phyloP scores from a whole-genome alignment of 2,888 invertebrate genomes.

The Hydroisotoma schaefferi region DNA sequence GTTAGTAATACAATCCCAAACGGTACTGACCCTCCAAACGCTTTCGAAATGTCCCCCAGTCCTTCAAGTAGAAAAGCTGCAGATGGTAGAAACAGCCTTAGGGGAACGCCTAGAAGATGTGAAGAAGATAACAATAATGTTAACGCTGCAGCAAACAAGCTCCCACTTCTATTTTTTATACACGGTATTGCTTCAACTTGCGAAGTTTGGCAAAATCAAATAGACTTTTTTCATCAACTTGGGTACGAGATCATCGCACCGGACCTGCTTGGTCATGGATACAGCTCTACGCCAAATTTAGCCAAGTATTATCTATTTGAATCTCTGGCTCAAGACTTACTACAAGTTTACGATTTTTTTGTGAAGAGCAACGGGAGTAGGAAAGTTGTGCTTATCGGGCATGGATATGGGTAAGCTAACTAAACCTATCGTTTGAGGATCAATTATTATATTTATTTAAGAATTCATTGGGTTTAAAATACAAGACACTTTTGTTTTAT shows the following conservation, averaged over 20 bases:
- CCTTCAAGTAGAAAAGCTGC: too few species aligned
- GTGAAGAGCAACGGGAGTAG: constrained; percentile 56
- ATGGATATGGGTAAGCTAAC: constrained; percentile 63
- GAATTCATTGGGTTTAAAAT: background rate
- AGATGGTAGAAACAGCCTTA: too few species aligned
- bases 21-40: too few species aligned
- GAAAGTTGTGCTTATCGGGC: constrained; percentile 61
- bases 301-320: constrained; percentile 60
- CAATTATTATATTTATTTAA: background rate
- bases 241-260: constrained; percentile 65
- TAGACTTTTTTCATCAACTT: constrained; percentile 58
- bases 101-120: too few species aligned
- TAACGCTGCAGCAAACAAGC: too few species aligned
- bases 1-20: too few species aligned
- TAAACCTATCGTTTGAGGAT: background rate
- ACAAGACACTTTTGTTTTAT: constrained; percentile 12
- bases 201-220: constrained; percentile 62
- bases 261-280: constrained; percentile 66
- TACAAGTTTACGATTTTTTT: constrained; percentile 62
- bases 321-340: constrained; percentile 59
- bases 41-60: too few species aligned
- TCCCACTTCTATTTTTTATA: constrained; percentile 60
- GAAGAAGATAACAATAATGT: too few species aligned
- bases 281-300: constrained; percentile 61
- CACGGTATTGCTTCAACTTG: constrained; percentile 67